These are phyloP conservation scores for Apis mellifera DNA, from an alignment of 1,140 invertebrate genomes.

Conservation along the genomic window DNA sequence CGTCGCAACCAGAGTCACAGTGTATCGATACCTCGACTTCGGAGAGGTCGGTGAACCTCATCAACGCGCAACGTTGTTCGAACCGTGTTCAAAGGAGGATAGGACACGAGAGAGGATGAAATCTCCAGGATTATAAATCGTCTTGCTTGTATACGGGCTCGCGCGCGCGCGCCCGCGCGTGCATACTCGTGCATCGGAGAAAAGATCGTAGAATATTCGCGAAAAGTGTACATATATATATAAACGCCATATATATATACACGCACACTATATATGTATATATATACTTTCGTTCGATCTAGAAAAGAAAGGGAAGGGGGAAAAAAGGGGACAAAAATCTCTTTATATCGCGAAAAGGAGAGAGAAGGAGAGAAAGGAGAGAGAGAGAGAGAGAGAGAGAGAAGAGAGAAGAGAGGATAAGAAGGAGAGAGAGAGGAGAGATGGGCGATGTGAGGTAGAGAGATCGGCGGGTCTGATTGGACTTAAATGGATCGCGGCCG, in stretches of 20 bases:
- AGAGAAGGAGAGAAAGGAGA: not conserved
- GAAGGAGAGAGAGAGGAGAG: not conserved
- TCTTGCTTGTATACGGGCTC: too few relatives aligned
- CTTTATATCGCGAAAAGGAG: not conserved
- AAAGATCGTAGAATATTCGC: too few relatives aligned
- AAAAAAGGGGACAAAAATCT: too few relatives aligned
- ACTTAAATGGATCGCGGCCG: slow-evolving; percentile 62
- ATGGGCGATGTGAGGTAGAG: slow-evolving; percentile 50
- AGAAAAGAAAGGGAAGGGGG: too few relatives aligned
- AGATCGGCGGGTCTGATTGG: slow-evolving; percentile 27
- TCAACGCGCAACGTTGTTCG: not conserved
- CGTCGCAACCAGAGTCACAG: not conserved
- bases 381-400: not conserved
- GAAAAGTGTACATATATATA: too few relatives aligned
- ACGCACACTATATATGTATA: too few relatives aligned
- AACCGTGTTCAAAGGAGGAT: not conserved
- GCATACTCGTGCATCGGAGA: too few relatives aligned
- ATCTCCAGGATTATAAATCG: slow-evolving; percentile 50
- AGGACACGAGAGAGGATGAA: slow-evolving; percentile 35
- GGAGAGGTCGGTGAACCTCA: slow-evolving; percentile 46
- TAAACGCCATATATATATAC: too few relatives aligned
- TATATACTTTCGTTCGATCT: too few relatives aligned
- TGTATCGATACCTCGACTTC: slow-evolving; percentile 19
- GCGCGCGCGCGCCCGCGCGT: too few relatives aligned
- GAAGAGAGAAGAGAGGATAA: not conserved